phyloP scores from a whole-genome alignment of 2,113 vertebrate species.

The Murina feae region DNA sequence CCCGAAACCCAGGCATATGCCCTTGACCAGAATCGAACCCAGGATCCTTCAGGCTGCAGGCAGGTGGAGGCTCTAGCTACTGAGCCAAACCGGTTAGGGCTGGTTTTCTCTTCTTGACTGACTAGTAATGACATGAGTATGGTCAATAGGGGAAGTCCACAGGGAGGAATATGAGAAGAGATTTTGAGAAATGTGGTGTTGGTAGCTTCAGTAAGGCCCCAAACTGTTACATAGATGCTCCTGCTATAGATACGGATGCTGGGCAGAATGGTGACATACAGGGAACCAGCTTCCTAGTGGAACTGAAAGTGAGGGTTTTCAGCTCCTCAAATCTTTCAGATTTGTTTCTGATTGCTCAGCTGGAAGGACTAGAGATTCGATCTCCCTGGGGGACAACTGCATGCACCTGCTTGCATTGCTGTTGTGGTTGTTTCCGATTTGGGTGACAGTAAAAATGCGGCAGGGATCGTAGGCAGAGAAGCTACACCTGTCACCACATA shows the following conservation, averaged over 20 bases:
- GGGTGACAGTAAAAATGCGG: background rate
- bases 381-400: background rate
- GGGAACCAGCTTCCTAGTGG: background rate
- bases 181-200: background rate
- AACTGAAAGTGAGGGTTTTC: background rate
- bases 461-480: background rate
- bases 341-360: background rate
- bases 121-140: background rate
- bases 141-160: background rate
- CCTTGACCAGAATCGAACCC: too few species aligned
- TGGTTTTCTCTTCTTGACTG: background rate
- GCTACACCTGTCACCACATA: background rate
- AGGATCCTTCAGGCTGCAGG: too few species aligned
- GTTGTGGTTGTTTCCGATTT: background rate
- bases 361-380: background rate
- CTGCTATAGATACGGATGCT: background rate
- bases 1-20: too few species aligned
- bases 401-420: background rate
- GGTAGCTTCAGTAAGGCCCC: background rate
- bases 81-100: too few species aligned
- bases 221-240: background rate
- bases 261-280: background rate
- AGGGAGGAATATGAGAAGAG: background rate
- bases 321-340: background rate
- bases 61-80: too few species aligned